A percentile compares a stretch with the other conserved stretches of the same genome.
Conservation (phyloP, 2,797 vertebrate species). For the Danio aesculapii region DNA sequence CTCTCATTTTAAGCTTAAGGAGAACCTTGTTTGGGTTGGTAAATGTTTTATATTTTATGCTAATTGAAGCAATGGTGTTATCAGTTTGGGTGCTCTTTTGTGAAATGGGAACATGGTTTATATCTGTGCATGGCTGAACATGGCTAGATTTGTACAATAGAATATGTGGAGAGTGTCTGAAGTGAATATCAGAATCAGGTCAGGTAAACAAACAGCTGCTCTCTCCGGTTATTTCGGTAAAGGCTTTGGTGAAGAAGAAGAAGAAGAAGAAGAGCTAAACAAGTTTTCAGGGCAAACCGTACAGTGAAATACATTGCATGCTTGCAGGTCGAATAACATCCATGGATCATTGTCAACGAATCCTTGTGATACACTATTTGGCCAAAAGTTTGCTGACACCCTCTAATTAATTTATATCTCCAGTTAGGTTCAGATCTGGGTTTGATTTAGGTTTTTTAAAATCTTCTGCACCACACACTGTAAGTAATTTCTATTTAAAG, state of each 20-base stretch:
- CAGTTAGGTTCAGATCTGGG: neutral
- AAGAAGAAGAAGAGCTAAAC: conserved; percentile 38
- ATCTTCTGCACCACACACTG: neutral
- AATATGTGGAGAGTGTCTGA: conserved; percentile 9
- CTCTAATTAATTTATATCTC: neutral
- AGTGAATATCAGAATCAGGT: conserved; percentile 26
- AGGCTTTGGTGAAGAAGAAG: conserved; percentile 26
- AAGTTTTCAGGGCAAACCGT: conserved; percentile 47
- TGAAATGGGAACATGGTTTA: neutral
- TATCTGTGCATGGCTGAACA: neutral
- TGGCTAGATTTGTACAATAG: neutral
- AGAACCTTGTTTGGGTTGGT: conserved; percentile 51
- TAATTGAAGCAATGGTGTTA: conserved; percentile 40
- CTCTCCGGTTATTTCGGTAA: conserved; percentile 18
- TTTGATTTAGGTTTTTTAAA: neutral
- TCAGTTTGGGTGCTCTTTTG: neutral
- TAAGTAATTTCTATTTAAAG: neutral
- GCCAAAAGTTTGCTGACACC: conserved; percentile 1
- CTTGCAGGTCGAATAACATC: conserved; percentile 33
- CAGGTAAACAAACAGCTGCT: conserved; percentile 53
- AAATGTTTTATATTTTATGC: conserved; percentile 30
- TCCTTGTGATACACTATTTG: conserved; percentile 11
- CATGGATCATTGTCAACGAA: conserved; percentile 41
- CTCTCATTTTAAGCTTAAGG: conserved; percentile 55
- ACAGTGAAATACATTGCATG: conserved; percentile 25